Base-by-base conservation (phyloP, 2,888 invertebrate species). In the Geotrupes spiniger region DNA sequence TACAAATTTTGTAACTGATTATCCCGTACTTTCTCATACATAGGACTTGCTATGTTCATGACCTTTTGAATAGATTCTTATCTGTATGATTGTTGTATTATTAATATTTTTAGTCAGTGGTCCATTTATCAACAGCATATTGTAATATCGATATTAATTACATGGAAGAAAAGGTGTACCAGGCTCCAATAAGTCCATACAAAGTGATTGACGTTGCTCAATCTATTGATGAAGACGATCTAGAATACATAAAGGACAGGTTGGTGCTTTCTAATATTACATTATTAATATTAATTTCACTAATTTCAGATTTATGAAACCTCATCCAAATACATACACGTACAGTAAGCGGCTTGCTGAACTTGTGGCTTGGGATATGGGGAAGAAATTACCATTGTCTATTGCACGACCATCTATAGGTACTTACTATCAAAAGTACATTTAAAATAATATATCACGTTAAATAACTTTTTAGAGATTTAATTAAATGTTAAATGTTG, bases 161-260 rank as follows among this genome's bases (percentile, higher is more conserved):
- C 37, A 59, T 65, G 4, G 56, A 62, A 16, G 68, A 68, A 46
- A 45, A 63, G 36, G 52, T 64, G 33, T 68, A 68, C 48, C 55
- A 60, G 10, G 41, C 60, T 2, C 52, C 42, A 41, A 57, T 65
- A 4, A 31, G 15, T 41, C 41, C 40, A 10, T 41, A 40, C 6
- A 16, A 46, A 15, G 9, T 40, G 4, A n/a, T 46, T 14, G 25
- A 40, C 2, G 11, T 46, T 14, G 2, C 33, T 14, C 12, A 33
- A 33, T 33, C 14, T 12, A 33, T 33, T 21, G 14, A 11, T 14
- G 26, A 15, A 26, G 27, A 31, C 33, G 9, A 4, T 10, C 10
- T 25, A 21, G 10, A 29, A 17, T n/a, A 15, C 4, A 12, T 38
- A 11, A 15, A 38, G 33, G 21, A 46, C 21, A 15, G 15, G 41